phyloP scores from a whole-genome alignment of 2,113 vertebrate genomes.

The Notiomystis cincta region DNA sequence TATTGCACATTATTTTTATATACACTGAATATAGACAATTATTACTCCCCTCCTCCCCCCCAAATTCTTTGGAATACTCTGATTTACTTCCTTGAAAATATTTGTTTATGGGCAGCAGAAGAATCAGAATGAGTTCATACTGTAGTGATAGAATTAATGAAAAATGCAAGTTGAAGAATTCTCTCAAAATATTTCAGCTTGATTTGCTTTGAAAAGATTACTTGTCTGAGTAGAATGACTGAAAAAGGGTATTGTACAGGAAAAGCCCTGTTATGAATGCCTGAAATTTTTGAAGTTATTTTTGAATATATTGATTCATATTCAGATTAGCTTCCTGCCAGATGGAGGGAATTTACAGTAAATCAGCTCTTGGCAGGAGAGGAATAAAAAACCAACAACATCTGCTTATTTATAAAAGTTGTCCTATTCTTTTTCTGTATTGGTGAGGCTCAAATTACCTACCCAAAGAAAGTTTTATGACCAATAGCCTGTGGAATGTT shows the following conservation, averaged over 20 bases:
- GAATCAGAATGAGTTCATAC: background rate
- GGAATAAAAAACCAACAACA: slow-evolving; percentile 62
- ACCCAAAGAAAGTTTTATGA: slow-evolving; percentile 9
- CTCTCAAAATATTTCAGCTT: slow-evolving; percentile 20
- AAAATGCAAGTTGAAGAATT: background rate
- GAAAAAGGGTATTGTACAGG: slow-evolving; percentile 59
- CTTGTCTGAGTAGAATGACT: slow-evolving; percentile 27
- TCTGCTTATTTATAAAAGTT: slow-evolving; percentile 63
- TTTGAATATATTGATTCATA: slow-evolving; percentile 76
- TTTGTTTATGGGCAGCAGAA: background rate
- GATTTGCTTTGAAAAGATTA: slow-evolving; percentile 33
- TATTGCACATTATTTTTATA: background rate
- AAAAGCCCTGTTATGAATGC: slow-evolving; percentile 58
- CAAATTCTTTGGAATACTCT: background rate
- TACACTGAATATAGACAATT: background rate
- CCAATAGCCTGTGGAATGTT: background rate
- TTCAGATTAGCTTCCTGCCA: slow-evolving; percentile 80
- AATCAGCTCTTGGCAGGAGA: slow-evolving; percentile 71
- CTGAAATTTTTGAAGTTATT: slow-evolving; percentile 73
- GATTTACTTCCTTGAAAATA: background rate
- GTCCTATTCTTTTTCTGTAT: background rate
- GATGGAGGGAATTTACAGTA: slow-evolving; percentile 77
- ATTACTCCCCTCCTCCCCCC: background rate
- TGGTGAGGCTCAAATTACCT: slow-evolving; percentile 22
- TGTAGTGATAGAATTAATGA: background rate